These are phyloP conservation scores for Blastobasis lacticolella DNA, from an alignment of 2,888 invertebrate genomes.

Conservation along the genomic window DNA sequence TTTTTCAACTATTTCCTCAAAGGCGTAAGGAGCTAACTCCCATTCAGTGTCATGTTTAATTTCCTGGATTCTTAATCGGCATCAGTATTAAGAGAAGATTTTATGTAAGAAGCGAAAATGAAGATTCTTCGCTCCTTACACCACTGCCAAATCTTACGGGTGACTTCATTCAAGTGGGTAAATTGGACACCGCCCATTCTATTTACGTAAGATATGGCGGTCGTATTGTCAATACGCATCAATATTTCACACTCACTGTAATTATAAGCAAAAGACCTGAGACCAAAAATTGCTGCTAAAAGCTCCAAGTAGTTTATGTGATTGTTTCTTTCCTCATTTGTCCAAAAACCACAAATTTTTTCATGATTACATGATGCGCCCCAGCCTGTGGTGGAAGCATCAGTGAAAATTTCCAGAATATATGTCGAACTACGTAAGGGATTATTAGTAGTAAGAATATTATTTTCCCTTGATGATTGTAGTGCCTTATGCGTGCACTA, in stretches of 20 bases:
- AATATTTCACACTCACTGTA: background rate
- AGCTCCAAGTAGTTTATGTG: too few relatives aligned
- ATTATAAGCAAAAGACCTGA: background rate
- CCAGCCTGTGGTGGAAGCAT: background rate
- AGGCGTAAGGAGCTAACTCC: too few relatives aligned
- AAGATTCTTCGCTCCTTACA: constrained; percentile 1
- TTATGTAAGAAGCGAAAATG: constrained; percentile 2
- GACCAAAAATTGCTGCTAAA: background rate
- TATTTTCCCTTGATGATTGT: too few relatives aligned
- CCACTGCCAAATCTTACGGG: constrained; percentile 3
- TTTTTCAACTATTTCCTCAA: too few relatives aligned
- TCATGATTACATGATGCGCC: background rate
- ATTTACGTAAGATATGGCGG: constrained; percentile 9
- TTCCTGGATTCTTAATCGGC: too few relatives aligned
- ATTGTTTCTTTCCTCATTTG: background rate
- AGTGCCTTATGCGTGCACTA: too few relatives aligned
- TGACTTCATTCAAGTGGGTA: background rate
- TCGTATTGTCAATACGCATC: constrained; percentile 1
- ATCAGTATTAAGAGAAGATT: too few relatives aligned
- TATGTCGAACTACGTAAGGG: background rate
- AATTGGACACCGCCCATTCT: background rate
- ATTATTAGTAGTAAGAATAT: background rate
- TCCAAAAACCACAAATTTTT: background rate
- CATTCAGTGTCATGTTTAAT: too few relatives aligned
- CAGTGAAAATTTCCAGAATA: background rate